Conservation (phyloP, 2,888 invertebrate genomes). For the Trypoxylon attenuatum region DNA sequence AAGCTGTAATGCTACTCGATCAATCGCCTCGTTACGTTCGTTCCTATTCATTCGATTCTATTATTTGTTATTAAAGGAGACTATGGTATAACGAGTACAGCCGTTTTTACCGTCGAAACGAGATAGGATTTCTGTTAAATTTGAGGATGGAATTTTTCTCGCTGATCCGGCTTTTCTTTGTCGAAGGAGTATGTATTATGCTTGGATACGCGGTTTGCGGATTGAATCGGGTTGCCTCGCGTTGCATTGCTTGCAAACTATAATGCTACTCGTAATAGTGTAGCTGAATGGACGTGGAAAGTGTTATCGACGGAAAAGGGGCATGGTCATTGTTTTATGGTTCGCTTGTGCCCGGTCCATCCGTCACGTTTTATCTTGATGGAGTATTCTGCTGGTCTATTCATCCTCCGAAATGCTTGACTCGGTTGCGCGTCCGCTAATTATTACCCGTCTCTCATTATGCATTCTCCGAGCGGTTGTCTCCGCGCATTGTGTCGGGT, state of each 20-base stretch:
- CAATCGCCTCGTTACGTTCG: neutral
- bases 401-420: constrained; percentile 50
- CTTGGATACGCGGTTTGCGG: too few species aligned
- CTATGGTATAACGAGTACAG: too few species aligned
- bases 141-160: too few species aligned
- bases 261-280: constrained; percentile 42
- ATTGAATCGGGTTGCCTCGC: constrained; percentile 20
- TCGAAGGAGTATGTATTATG: too few species aligned
- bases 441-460: constrained; percentile 47
- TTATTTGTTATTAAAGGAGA: too few species aligned
- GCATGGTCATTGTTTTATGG: constrained; percentile 55
- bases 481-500: neutral
- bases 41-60: too few species aligned
- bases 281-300: constrained; percentile 43
- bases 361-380: constrained; percentile 55
- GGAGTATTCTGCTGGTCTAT: constrained; percentile 52
- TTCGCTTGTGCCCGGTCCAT: constrained; percentile 54
- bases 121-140: too few species aligned
- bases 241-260: constrained; percentile 20
- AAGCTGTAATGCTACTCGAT: neutral
- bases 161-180: too few species aligned
- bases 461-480: constrained; percentile 2
- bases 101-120: too few species aligned
- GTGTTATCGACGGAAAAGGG: constrained; percentile 50
- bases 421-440: constrained; percentile 39